Base-by-base conservation (phyloP, 2,113 vertebrate genomes). In the Stictonetta naevosa region DNA sequence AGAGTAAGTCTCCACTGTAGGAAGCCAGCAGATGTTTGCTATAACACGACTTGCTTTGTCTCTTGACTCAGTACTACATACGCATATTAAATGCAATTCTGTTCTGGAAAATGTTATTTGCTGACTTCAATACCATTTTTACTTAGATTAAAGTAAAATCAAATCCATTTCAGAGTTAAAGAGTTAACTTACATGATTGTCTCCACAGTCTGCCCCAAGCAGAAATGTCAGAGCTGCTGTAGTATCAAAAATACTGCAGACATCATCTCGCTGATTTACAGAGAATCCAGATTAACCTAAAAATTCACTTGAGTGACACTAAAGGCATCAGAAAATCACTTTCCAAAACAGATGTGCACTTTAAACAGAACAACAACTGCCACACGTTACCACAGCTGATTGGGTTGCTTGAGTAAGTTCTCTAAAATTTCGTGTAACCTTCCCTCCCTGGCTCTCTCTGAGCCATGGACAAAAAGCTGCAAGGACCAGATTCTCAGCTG, bases 11-110 rank as follows among this genome's bases (percentile, higher is more conserved):
- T 91, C 71, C 71, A 78, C 69, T 63, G 91, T 7, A 89, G 94
- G 74, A 95, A 38, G 48, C 63, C 46, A 33, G 18, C 17, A 83
- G 52, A 92, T 56, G 40, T 62, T 93, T 83, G 82, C 80, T 83
- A 83, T 73, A 71, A 66, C 46, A 4, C 7, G 34, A 72, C 21
- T 53, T 11, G 67, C 81, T 91, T 75, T 86, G 80, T 60, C 84
- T 89, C 82, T 77, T 66, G 28, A 74, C 64, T 78, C 31, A 56
- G 81, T 71, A 46, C 53, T 66, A 42, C 31, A 58, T 44, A 58
- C 36, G 7, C 46, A 40, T 13, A 6, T 67, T 40, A 79, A 94
- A 92, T 34, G 82, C 83, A 93, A 20, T 60, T 94, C 96, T 96
- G 88, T 38, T 86, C 92, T 94, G 94, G 88, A 88, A 83, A 91